Percentiles rank a stretch among this genome's conserved stretches.
Evolutionary conservation across 2,113 vertebrate species (phyloP).

Genomic region (Archocentrus centrarchus): DNA sequence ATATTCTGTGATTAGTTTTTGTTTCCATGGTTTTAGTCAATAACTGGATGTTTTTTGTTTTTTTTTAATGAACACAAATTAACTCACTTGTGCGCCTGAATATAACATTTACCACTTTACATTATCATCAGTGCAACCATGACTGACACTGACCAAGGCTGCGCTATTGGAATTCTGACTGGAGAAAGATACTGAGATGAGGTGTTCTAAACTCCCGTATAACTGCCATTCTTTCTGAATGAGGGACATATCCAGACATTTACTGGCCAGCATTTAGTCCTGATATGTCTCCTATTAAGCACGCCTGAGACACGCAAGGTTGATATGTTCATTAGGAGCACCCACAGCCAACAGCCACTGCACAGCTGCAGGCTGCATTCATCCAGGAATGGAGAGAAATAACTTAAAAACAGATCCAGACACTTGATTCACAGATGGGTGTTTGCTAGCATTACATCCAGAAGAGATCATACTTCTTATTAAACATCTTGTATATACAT

Average conservation of each 20-base stretch:
- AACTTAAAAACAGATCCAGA: no score
- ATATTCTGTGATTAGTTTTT: neutral
- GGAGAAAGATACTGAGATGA: neutral
- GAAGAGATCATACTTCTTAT: neutral
- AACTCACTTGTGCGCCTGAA: neutral
- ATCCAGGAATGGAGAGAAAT: neutral
- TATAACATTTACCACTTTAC: neutral
- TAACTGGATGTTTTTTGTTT: no score
- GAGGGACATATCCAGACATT: neutral
- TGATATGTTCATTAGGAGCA: neutral
- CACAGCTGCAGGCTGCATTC: neutral
- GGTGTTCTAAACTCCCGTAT: neutral
- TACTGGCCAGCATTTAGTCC: neutral
- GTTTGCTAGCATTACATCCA: neutral
- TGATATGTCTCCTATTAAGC: neutral
- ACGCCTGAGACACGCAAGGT: rapidly evolving
- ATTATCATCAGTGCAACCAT: neutral
- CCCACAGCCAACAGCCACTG: neutral
- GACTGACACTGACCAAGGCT: neutral
- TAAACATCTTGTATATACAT: neutral
- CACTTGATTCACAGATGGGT: neutral
- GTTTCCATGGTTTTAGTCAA: neutral
- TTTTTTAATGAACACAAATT: neutral
- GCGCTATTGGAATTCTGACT: neutral
- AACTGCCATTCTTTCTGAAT: neutral